phyloP scores from a whole-genome alignment of 2,888 invertebrate genomes.

The Acrocyrtus sp. region DNA sequence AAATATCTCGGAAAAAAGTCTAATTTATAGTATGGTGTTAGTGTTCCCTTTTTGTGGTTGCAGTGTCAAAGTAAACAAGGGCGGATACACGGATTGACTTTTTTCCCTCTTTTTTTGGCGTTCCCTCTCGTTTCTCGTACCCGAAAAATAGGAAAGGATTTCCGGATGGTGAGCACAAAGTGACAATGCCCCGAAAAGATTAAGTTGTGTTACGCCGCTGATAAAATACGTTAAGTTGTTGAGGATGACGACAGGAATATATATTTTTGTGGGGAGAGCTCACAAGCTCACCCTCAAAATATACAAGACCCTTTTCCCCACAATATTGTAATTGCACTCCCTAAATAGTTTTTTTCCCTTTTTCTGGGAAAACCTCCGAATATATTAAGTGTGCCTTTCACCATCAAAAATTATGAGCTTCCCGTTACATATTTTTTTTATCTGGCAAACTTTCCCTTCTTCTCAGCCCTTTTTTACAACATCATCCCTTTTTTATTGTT shows the following conservation, averaged over 20 bases:
- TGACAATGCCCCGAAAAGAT: no score
- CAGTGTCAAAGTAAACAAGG: constrained; percentile 15
- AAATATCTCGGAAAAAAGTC: no score
- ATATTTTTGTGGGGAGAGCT: not conserved
- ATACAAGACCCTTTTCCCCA: no score
- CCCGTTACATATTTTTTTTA: not conserved
- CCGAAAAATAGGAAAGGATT: constrained; percentile 19
- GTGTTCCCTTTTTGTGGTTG: not conserved
- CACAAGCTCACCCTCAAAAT: not conserved
- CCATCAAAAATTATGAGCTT: no score
- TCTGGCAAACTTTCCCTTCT: not conserved
- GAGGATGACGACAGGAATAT: not conserved
- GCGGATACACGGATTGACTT: constrained; percentile 31
- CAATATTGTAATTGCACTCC: no score
- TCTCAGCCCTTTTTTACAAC: not conserved
- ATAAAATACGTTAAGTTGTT: constrained; percentile 6
- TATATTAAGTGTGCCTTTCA: no score
- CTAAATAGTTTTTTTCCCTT: no score
- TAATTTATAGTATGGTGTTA: not conserved
- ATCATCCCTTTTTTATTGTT: not conserved
- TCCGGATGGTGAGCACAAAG: constrained; percentile 18
- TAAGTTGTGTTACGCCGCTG: no score
- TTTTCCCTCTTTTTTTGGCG: not conserved
- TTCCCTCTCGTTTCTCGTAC: not conserved
- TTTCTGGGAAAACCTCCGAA: no score